phyloP scores from a whole-genome alignment of 2,797 vertebrate species.

The Pseudochirops cupreus region DNA sequence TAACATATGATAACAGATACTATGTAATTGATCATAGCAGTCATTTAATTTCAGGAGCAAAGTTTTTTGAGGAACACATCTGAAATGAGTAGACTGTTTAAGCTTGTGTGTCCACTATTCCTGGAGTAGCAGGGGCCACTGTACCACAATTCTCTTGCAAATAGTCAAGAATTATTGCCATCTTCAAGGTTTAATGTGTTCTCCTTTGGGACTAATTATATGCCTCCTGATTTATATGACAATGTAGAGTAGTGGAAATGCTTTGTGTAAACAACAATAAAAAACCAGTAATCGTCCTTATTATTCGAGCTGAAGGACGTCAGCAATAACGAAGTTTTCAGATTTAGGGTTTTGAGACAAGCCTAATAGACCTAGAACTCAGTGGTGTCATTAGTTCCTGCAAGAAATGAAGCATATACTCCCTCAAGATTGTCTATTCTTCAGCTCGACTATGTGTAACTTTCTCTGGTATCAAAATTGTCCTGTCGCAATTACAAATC shows the following conservation, averaged over 20 bases:
- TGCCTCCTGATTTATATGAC: conserved; percentile 40
- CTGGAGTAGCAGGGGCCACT: not conserved
- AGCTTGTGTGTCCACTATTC: not conserved
- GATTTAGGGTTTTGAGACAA: conserved; percentile 38
- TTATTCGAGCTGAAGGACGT: conserved; percentile 46
- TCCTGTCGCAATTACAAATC: conserved; percentile 39
- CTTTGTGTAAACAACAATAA: conserved; percentile 32
- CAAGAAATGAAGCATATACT: conserved; percentile 51
- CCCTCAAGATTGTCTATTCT: conserved; percentile 29
- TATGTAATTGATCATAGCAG: not conserved
- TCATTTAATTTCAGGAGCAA: not conserved
- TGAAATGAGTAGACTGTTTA: not conserved
- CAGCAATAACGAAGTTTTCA: conserved; percentile 52
- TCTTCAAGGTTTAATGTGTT: conserved; percentile 4
- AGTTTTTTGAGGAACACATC: not conserved
- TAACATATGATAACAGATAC: not conserved
- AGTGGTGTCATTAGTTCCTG: conserved; percentile 44
- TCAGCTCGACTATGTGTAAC: conserved; percentile 16
- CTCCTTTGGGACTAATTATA: not conserved
- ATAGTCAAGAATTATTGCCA: not conserved
- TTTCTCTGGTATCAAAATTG: conserved; percentile 42
- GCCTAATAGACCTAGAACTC: conserved; percentile 22
- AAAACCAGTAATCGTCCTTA: conserved; percentile 53
- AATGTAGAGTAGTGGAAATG: conserved; percentile 43
- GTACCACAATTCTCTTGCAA: not conserved